Base-by-base conservation (phyloP, 2,113 vertebrate species). In the Struthio camelus region DNA sequence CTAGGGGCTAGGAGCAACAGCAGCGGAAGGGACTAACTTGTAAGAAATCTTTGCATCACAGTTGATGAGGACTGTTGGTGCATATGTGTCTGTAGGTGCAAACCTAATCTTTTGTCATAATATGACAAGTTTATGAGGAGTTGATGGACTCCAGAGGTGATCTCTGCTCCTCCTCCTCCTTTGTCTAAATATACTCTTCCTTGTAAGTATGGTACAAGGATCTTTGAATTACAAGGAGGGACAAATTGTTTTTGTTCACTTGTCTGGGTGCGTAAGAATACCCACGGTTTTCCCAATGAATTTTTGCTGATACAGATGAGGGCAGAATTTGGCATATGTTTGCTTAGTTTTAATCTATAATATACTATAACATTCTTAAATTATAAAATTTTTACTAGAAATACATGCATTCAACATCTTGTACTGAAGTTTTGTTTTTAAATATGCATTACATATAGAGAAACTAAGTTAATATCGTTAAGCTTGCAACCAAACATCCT, bases 321-420 rank as follows among this genome's bases (percentile, higher is more conserved):
- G 34, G 36, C 51, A 28, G 71, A 48, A 61, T 61, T 87, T 59
- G 51, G 9, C 72, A 30, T 46, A 32, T 44, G 6, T 32, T 72
- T 66, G 66, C 30, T 59, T 38, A 25, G 28, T 77, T 81, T 70
- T 77, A n/a, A 66, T 28, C 51, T 44, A 20, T 23, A 76, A 11
- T 14, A 32, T 22, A 7, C 32, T 69, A 11, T 38, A 28, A 12
- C 4, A 2, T 56, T 48, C 48, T 30, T 46, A 69, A 58, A 36
- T n/a, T 82, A 13, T 64, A 66, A 44, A 19, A 28, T 18, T 53
- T 2, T 0, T n/a, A 1, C 36, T 70, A 34, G 70, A 66, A 66
- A 24, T 27, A 10, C 0, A 22, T 24, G 19, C 38, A 0, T 11
- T 48, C 40, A 36, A 9, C 8, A 4, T 59, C 61, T 32, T 59